phyloP scores from a whole-genome alignment of 1,140 invertebrate genomes.

The Aphelenchoides avenae region DNA sequence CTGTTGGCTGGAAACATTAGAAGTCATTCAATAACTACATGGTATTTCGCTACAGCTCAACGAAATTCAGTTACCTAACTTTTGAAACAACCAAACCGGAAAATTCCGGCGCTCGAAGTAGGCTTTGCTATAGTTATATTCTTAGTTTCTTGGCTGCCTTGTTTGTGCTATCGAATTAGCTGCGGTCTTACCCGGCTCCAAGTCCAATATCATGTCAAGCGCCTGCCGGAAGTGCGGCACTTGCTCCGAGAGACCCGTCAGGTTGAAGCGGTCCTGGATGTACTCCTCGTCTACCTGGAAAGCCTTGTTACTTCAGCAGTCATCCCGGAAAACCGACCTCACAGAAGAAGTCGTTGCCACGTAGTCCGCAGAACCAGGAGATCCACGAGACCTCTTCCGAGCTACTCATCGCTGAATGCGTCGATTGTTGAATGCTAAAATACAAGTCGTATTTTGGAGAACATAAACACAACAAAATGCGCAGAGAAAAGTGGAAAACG shows the following conservation, averaged over 20 bases:
- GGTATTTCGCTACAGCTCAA: too few relatives aligned
- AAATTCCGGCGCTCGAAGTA: too few relatives aligned
- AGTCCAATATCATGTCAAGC: constrained; percentile 95
- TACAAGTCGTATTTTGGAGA: too few relatives aligned
- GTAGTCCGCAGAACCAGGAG: constrained; percentile 96
- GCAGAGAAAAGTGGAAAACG: too few relatives aligned
- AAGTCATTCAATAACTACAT: too few relatives aligned
- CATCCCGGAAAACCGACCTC: constrained; percentile 67
- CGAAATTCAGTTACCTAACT: too few relatives aligned
- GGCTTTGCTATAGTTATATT: too few relatives aligned
- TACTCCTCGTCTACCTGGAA: constrained; percentile 98
- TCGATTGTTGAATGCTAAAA: background rate
- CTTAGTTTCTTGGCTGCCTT: too few relatives aligned
- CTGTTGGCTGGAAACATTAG: too few relatives aligned
- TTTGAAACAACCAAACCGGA: background rate
- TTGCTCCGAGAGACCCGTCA: constrained; percentile 96
- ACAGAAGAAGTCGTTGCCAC: constrained; percentile 99
- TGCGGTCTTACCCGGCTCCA: constrained; percentile 80
- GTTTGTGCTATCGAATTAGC: too few relatives aligned
- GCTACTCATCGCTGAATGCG: constrained; percentile 75
- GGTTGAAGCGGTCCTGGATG: constrained; percentile 99
- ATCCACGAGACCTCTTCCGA: constrained; percentile 99
- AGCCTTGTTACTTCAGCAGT: constrained; percentile 32
- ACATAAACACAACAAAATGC: too few relatives aligned
- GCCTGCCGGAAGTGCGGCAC: constrained; percentile 98